phyloP scores from a whole-genome alignment of 1,140 invertebrate species.

The Cryptotermes secundus region DNA sequence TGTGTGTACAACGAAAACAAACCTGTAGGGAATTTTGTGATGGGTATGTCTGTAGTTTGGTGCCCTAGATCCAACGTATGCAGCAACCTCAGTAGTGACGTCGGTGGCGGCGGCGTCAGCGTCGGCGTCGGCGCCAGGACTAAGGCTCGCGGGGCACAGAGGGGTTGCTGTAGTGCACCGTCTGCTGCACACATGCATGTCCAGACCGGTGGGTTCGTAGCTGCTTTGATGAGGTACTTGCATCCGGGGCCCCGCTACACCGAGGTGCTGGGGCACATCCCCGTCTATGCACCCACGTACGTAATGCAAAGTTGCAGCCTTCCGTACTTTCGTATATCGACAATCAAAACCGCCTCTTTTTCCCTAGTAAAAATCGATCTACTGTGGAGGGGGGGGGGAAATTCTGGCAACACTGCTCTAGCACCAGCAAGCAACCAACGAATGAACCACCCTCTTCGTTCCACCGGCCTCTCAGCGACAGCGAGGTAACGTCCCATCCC shows the following conservation, averaged over 20 bases:
- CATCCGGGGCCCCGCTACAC: neutral
- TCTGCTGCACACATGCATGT: slow-evolving; percentile 2
- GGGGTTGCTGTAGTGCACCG: neutral
- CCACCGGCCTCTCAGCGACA: neutral
- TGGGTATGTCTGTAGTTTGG: neutral
- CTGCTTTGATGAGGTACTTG: neutral
- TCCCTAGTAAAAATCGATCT: slow-evolving; percentile 30
- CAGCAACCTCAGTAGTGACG: neutral
- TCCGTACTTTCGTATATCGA: slow-evolving; percentile 18
- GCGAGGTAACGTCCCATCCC: slow-evolving; percentile 31
- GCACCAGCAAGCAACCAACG: slow-evolving; percentile 20
- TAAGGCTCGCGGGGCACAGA: neutral
- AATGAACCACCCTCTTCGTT: neutral
- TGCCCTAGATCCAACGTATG: neutral
- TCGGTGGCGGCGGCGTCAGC: neutral
- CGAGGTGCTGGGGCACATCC: neutral
- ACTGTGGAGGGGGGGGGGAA: neutral
- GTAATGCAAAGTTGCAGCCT: neutral
- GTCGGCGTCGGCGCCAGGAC: neutral
- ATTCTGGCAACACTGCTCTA: slow-evolving; percentile 27
- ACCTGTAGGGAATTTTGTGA: neutral
- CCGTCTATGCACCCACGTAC: neutral
- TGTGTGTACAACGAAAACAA: too few relatives aligned
- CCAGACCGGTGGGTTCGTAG: neutral
- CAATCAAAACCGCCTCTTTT: slow-evolving; percentile 9